Conservation (phyloP, 2,888 invertebrate genomes). For the Chaetogeoica ovagalla region DNA sequence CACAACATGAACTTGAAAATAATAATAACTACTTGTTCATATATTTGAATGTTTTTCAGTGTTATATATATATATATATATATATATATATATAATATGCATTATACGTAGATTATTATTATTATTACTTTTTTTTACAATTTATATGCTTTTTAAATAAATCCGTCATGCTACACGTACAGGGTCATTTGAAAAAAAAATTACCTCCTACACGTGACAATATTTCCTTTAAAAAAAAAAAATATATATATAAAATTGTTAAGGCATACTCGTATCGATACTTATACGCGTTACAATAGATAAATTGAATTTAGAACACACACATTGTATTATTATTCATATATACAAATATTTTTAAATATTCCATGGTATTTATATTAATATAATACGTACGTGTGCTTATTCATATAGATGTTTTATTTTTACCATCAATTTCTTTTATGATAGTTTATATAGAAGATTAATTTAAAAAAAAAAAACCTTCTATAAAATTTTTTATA, state of each 20-base stretch:
- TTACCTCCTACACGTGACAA: background rate
- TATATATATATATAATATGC: too few species aligned
- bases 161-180: conserved; percentile 30
- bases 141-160: conserved; percentile 24
- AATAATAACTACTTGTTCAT: background rate
- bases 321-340: background rate
- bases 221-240: background rate
- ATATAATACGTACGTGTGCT: background rate
- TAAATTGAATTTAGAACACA: conserved; percentile 1
- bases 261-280: background rate
- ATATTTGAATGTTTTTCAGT: background rate
- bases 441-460: too few species aligned
- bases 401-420: too few species aligned
- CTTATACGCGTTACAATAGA: background rate
- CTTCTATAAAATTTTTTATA: background rate
- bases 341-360: background rate
- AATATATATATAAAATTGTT: background rate
- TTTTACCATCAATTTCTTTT: too few species aligned
- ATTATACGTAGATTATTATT: background rate
- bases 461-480: too few species aligned
- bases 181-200: conserved; percentile 24
- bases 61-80: too few species aligned
- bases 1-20: conserved; percentile 5
- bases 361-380: background rate
- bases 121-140: background rate